phyloP scores from a whole-genome alignment of 1,140 invertebrate species.

The Achatina immaculata region DNA sequence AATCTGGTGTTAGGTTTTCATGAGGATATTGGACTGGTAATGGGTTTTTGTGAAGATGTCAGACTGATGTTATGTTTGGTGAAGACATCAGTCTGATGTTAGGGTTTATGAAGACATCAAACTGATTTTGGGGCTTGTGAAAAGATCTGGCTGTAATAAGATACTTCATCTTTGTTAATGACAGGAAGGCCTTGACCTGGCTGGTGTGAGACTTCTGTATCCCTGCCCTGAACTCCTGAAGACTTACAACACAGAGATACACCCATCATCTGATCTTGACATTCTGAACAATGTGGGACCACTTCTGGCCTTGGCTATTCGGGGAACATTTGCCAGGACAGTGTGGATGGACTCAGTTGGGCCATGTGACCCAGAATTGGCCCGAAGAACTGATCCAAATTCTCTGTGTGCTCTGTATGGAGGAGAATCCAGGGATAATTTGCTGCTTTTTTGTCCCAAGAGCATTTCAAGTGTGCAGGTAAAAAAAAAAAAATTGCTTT shows the following conservation, averaged over 20 bases:
- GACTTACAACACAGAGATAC: background rate
- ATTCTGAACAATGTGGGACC: constrained; percentile 61
- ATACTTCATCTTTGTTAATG: background rate
- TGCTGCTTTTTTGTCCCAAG: constrained; percentile 62
- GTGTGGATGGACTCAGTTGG: constrained; percentile 67
- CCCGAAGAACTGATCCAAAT: constrained; percentile 65
- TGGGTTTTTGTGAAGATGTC: too few species aligned
- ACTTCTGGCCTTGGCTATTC: constrained; percentile 61
- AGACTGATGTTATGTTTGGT: too few species aligned
- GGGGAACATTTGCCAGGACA: constrained; percentile 60
- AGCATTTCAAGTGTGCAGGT: constrained; percentile 45
- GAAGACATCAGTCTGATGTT: too few species aligned
- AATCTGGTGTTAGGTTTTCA: too few species aligned
- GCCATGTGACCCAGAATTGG: constrained; percentile 63
- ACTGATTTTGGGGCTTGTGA: too few species aligned
- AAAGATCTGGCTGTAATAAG: too few species aligned
- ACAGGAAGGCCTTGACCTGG: constrained; percentile 20
- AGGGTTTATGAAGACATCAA: too few species aligned
- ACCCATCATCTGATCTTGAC: constrained; percentile 43
- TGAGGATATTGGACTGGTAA: too few species aligned
- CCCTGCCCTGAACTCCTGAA: constrained; percentile 10
- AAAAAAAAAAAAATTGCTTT: background rate
- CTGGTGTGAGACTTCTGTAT: constrained; percentile 29
- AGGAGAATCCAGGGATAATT: constrained; percentile 58
- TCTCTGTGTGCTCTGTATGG: constrained; percentile 67